These are phyloP conservation scores for Lucinisca nassula DNA, from an alignment of 2,888 invertebrate genomes.

Conservation along the genomic window DNA sequence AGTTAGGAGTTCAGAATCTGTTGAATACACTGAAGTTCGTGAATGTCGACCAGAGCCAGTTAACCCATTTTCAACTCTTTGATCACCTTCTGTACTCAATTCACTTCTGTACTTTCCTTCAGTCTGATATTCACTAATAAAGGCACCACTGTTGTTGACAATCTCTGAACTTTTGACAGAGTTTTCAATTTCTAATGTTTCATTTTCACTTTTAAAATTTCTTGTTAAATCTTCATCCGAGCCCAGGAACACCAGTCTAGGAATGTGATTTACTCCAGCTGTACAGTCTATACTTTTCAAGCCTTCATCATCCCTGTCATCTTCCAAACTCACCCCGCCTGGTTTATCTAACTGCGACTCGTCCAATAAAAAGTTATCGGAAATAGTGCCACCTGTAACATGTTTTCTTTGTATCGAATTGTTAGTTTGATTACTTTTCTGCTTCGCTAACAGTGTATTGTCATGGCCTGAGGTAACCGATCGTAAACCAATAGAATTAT, in stretches of 20 bases:
- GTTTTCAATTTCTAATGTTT: neutral
- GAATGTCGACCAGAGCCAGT: slow-evolving; percentile 1
- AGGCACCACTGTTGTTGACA: neutral
- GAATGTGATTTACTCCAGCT: slow-evolving; percentile 6
- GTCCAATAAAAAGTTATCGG: neutral
- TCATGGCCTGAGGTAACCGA: neutral
- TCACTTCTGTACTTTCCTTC: neutral
- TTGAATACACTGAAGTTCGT: slow-evolving; percentile 40
- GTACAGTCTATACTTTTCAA: neutral
- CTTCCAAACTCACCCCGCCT: slow-evolving; percentile 2
- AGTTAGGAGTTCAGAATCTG: slow-evolving; percentile 55
- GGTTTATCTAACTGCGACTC: neutral
- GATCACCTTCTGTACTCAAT: neutral
- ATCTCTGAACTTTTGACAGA: neutral
- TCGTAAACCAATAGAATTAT: slow-evolving; percentile 29
- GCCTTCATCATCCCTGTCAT: slow-evolving; percentile 43
- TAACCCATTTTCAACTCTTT: neutral
- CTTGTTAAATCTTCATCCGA: slow-evolving; percentile 47
- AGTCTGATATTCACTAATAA: neutral
- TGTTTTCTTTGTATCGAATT: neutral
- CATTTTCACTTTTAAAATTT: neutral
- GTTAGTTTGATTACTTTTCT: neutral
- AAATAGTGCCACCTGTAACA: neutral
- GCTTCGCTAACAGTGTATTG: neutral
- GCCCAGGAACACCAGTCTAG: slow-evolving; percentile 53